A percentile compares a stretch with the other conserved stretches of the same genome.
These are phyloP conservation scores for Panagrolaimus sp. DNA, from an alignment of 1,140 invertebrate species.

Conservation along the genomic window DNA sequence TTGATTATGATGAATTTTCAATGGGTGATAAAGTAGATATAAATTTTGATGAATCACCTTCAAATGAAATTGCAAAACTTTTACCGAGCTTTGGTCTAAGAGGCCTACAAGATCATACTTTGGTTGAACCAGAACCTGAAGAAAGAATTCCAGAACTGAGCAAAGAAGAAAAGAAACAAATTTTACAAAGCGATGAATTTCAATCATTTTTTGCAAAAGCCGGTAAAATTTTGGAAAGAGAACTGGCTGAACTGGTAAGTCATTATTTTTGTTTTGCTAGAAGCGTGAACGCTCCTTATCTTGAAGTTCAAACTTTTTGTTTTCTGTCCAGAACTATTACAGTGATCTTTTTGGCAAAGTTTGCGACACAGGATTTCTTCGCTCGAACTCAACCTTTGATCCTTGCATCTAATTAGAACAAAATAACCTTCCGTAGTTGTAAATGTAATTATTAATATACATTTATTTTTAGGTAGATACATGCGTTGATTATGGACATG, in stretches of 20 bases:
- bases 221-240: slow-evolving; percentile 39
- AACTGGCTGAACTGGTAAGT: slow-evolving; percentile 43
- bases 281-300: slow-evolving; percentile 12
- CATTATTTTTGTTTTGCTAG: no score
- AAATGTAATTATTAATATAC: no score
- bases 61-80: slow-evolving; percentile 21
- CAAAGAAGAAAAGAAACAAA: slow-evolving; percentile 45
- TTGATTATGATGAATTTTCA: slow-evolving; percentile 27
- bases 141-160: slow-evolving; percentile 33
- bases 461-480: not conserved
- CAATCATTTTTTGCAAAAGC: slow-evolving; percentile 35
- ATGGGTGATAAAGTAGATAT: slow-evolving; percentile 9
- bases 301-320: slow-evolving; percentile 14
- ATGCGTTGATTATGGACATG: slow-evolving; percentile 4
- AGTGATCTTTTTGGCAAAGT: slow-evolving; percentile 45
- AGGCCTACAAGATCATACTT: not conserved
- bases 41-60: slow-evolving; percentile 19
- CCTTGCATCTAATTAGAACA: no score
- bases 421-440: no score
- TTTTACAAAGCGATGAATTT: slow-evolving; percentile 34
- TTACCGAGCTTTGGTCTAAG: not conserved
- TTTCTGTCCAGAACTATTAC: slow-evolving; percentile 21
- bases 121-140: slow-evolving; percentile 18
- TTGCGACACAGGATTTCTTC: no score
- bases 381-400: no score